phyloP scores from a whole-genome alignment of 2,113 vertebrate genomes.

The Trichechus manatus region DNA sequence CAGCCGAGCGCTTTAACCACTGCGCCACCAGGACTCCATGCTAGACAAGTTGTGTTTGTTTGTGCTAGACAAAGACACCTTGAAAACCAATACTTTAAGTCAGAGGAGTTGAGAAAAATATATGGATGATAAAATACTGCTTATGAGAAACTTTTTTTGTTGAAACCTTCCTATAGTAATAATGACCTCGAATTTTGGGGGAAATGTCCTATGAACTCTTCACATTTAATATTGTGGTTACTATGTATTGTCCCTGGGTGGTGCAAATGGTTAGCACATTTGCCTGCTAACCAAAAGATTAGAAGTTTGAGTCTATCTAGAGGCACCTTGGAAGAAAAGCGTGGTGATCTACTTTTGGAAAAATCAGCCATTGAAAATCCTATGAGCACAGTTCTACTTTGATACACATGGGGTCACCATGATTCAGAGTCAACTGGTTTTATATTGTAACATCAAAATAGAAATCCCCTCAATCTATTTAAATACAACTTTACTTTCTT shows the following conservation, averaged over 20 bases:
- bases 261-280: too few species aligned
- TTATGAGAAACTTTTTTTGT: constrained; percentile 13
- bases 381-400: too few species aligned
- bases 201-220: neutral
- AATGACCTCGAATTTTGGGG: neutral
- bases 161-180: neutral
- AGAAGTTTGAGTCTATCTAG: too few species aligned
- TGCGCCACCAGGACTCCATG: too few species aligned
- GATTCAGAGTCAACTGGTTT: too few species aligned
- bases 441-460: neutral
- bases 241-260: neutral
- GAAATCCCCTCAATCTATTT: neutral
- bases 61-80: neutral
- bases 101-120: neutral
- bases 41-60: too few species aligned
- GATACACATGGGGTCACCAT: too few species aligned
- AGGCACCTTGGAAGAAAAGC: too few species aligned
- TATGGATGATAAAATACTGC: neutral
- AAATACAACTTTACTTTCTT: neutral
- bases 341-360: too few species aligned
- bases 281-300: too few species aligned
- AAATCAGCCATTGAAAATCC: too few species aligned
- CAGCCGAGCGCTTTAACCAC: too few species aligned
- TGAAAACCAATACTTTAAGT: neutral
- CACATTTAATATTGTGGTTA: neutral